phyloP scores from a whole-genome alignment of 2,888 invertebrate genomes.

The Mimas tiliae region DNA sequence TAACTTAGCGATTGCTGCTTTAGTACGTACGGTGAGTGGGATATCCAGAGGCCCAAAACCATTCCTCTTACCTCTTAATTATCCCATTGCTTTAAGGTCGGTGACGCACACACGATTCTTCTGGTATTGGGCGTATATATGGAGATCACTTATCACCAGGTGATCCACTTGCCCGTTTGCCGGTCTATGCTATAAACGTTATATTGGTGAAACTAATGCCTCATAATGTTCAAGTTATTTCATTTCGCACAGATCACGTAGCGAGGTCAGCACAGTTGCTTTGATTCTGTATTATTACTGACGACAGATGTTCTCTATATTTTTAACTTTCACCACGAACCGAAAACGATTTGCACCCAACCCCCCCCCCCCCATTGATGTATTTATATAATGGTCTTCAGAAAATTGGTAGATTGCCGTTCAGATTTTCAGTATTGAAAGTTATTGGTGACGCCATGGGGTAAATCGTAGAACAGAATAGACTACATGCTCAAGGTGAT shows the following conservation, averaged over 20 bases:
- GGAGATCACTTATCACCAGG: too few species aligned
- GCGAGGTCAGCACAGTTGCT: conserved; percentile 54
- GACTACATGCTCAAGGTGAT: background rate
- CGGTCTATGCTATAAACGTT: background rate
- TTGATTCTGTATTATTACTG: conserved; percentile 73
- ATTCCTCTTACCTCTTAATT: too few species aligned
- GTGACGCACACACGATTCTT: too few species aligned
- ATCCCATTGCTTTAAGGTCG: too few species aligned
- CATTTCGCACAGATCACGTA: conserved; percentile 63
- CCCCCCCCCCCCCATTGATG: conserved; percentile 31
- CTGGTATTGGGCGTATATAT: too few species aligned
- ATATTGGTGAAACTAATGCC: conserved; percentile 21
- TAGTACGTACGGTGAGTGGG: too few species aligned
- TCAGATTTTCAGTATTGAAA: background rate
- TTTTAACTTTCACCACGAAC: conserved; percentile 63
- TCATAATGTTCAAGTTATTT: conserved; percentile 33
- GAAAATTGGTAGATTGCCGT: background rate
- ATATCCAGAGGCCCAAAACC: too few species aligned
- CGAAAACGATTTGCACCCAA: conserved; percentile 40
- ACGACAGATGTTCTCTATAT: conserved; percentile 67
- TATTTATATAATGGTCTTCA: conserved; percentile 4
- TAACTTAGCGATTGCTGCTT: too few species aligned
- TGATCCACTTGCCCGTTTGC: too few species aligned
- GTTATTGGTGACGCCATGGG: background rate
- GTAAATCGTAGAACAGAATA: background rate